Conservation (phyloP, 2,113 vertebrate genomes). For the Baryphthengus martii region DNA sequence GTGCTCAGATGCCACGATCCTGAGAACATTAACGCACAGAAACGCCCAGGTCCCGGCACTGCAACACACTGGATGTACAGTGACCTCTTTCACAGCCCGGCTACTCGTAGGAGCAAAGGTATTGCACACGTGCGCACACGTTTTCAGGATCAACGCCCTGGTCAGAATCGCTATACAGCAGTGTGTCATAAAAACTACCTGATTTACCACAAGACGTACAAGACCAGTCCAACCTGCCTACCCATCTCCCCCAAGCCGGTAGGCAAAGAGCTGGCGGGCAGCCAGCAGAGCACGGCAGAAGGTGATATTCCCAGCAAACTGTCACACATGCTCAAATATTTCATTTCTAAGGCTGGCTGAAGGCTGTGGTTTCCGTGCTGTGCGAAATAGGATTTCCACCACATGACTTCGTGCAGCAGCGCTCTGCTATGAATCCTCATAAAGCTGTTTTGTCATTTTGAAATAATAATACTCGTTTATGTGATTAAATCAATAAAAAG, state of each 20-base stretch:
- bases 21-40: background rate
- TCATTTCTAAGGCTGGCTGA: conserved; percentile 21
- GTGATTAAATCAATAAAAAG: conserved; percentile 31
- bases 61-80: fast-evolving
- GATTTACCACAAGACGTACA: background rate
- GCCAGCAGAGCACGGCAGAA: background rate
- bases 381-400: background rate
- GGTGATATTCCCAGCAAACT: conserved; percentile 39
- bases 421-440: background rate
- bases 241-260: background rate
- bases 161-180: background rate
- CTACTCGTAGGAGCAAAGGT: background rate
- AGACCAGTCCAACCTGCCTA: background rate
- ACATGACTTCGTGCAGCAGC: background rate
- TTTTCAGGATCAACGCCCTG: background rate
- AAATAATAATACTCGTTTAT: conserved; percentile 19
- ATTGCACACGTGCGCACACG: fast-evolving
- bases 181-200: fast-evolving
- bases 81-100: background rate
- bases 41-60: background rate
- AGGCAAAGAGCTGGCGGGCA: background rate
- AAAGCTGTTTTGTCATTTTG: background rate
- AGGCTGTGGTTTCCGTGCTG: background rate
- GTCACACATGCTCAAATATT: conserved; percentile 26
- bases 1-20: background rate